Evolutionary conservation across 1,140 invertebrate genomes (phyloP).

Genomic region (Ceratina calcarata): DNA sequence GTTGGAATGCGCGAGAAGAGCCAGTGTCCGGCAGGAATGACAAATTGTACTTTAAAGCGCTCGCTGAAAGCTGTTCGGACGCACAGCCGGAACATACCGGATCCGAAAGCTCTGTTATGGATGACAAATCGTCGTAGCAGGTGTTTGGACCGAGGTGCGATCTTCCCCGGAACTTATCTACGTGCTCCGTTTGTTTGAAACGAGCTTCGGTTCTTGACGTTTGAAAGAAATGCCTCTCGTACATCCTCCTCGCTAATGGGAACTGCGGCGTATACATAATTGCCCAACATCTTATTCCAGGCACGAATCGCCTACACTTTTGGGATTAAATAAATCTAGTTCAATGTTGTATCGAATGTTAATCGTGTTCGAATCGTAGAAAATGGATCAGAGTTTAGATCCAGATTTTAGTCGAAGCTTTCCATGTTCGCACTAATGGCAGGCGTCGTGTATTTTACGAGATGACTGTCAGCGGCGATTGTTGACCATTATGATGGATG

Average conservation of each 20-base stretch:
- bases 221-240: slow-evolving; percentile 36
- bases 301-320: too few species aligned
- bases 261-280: not conserved
- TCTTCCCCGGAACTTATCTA: slow-evolving; percentile 62
- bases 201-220: slow-evolving; percentile 52
- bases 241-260: slow-evolving; percentile 7
- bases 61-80: slow-evolving; percentile 62
- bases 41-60: slow-evolving; percentile 68
- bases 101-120: slow-evolving; percentile 65
- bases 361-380: too few species aligned
- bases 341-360: too few species aligned
- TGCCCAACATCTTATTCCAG: not conserved
- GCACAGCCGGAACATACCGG: slow-evolving; percentile 58
- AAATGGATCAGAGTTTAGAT: too few species aligned
- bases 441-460: not conserved
- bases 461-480: slow-evolving; percentile 25
- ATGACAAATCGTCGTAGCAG: slow-evolving; percentile 68
- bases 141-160: slow-evolving; percentile 60
- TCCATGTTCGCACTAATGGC: slow-evolving; percentile 6
- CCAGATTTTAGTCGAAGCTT: too few species aligned
- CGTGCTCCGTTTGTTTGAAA: slow-evolving; percentile 45
- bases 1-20: slow-evolving; percentile 43
- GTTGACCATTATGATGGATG: slow-evolving; percentile 32
- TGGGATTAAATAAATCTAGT: too few species aligned
- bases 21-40: slow-evolving; percentile 60